phyloP scores from a whole-genome alignment of 1,140 invertebrate species.

The Drosophila punjabiensis region DNA sequence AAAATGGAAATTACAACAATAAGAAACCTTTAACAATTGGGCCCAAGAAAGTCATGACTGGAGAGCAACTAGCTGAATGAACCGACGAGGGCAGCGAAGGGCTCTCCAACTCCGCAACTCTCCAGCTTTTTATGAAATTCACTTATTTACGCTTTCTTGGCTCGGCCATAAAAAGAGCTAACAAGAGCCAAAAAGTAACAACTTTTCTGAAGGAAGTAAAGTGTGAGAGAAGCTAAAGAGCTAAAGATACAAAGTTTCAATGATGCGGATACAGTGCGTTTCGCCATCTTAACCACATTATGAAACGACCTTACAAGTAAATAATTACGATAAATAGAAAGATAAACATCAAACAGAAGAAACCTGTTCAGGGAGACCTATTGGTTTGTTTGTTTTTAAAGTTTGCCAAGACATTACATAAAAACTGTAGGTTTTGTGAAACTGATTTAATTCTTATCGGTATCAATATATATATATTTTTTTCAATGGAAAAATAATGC shows the following conservation, averaged over 20 bases:
- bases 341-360: conserved; percentile 27
- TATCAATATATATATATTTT: not conserved
- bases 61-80: conserved; percentile 21
- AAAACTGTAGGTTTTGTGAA: not conserved
- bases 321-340: conserved; percentile 48
- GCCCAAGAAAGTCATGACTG: conserved; percentile 51
- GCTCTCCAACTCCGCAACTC: not conserved
- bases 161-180: conserved; percentile 27
- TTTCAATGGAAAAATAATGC: not conserved
- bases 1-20: conserved; percentile 58
- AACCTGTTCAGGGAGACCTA: conserved; percentile 23
- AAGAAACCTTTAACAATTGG: conserved; percentile 49
- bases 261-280: conserved; percentile 38
- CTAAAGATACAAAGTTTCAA: conserved; percentile 38
- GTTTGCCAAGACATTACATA: not conserved
- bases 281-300: conserved; percentile 25
- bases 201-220: conserved; percentile 26
- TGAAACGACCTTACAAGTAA: conserved; percentile 34
- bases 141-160: conserved; percentile 79
- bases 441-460: not conserved
- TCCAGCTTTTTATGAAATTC: conserved; percentile 49
- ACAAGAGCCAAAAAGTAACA: conserved; percentile 29
- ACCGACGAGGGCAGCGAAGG: conserved; percentile 8
- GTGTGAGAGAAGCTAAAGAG: conserved; percentile 27
- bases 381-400: not conserved